These are phyloP conservation scores for Patella pellucida DNA, from an alignment of 2,888 invertebrate species.

Conservation along the genomic window DNA sequence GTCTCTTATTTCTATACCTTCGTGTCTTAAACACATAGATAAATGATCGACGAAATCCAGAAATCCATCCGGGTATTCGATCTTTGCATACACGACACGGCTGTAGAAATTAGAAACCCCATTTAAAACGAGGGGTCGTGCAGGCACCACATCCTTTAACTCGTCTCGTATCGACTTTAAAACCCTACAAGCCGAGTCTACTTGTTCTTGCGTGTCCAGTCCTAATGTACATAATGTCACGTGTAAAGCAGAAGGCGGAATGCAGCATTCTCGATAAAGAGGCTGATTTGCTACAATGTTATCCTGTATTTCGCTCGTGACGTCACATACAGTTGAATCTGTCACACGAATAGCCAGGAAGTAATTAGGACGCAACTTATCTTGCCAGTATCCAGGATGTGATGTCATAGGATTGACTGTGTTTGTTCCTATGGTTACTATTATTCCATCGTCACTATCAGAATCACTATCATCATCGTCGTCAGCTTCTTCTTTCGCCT, in stretches of 20 bases:
- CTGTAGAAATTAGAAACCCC: conserved; percentile 69
- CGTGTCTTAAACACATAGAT: conserved; percentile 54
- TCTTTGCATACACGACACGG: conserved; percentile 70
- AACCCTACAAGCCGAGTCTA: conserved; percentile 53
- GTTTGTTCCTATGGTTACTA: conserved; percentile 42
- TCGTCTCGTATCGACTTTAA: conserved; percentile 48
- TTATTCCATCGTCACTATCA: conserved; percentile 53
- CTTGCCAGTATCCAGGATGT: conserved; percentile 43
- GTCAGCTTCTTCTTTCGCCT: conserved; percentile 33
- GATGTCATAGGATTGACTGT: conserved; percentile 11
- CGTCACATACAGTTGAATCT: conserved; percentile 53
- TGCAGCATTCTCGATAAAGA: conserved; percentile 61
- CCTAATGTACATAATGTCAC: conserved; percentile 70
- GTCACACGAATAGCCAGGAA: conserved; percentile 70
- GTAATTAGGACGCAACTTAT: conserved; percentile 68
- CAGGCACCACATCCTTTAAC: conserved; percentile 46
- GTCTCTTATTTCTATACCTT: conserved; percentile 68
- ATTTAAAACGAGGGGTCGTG: conserved; percentile 51
- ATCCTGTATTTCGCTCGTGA: conserved; percentile 61
- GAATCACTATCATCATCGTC: conserved; percentile 42
- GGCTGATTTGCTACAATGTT: conserved; percentile 65
- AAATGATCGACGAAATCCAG: conserved; percentile 61
- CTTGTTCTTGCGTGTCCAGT: conserved; percentile 62
- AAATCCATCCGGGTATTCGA: conserved; percentile 62
- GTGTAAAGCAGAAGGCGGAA: conserved; percentile 66